Evolutionary conservation across 2,797 vertebrate species (phyloP), one percentile per base, ranked within the genome.

Genomic region (Pangasius sanitwongsei): DNA sequence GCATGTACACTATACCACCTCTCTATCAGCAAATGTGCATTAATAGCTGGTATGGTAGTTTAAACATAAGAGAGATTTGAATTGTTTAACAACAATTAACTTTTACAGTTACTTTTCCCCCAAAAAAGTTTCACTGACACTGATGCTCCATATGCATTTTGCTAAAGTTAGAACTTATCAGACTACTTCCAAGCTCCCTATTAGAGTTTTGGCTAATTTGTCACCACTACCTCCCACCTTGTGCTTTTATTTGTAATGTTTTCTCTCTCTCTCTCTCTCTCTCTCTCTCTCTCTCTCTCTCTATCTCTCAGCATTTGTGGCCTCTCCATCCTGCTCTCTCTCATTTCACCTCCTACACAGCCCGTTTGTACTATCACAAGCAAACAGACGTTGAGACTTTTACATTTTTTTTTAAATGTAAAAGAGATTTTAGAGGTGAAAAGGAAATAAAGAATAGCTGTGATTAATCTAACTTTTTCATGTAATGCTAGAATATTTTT

Each of bases 331-430:
- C n/a, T 31, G n/a, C 15, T 80, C 15, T 31, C 13, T 80, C n/a
- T 41, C 41, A 57, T 80, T 31, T 31, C 77, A 80, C 50, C 50
- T 55, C 77, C 77, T 55, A 80, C 77, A 80, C 74, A n/a, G 74
- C 50, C 44, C 50, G 44, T 77, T 77, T 50, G 9, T 77, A 48
- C 74, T 50, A 50, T 77, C 74, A 28, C 11, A 48, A 48, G 41
- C 74, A 77, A 77, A 77, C 23, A 77, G 25, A 48, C 25, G 15
- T 28, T 77, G 7, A 18, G 20, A 77, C 25, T 28, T 44, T 28
- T 48, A 13, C 31, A 69, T 69, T 69, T 55, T 18, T 50, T 15
- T 48, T 50, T 48, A 25, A 48, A 75, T 75, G 15, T 44, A 28
- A 75, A 50, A 16, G 18, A 41, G 7, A 41, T 44, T 72, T 44